Percentiles rank a stretch among this genome's conserved stretches.
phyloP scores from a whole-genome alignment of 2,113 vertebrate genomes.

The Aythya baeri region DNA sequence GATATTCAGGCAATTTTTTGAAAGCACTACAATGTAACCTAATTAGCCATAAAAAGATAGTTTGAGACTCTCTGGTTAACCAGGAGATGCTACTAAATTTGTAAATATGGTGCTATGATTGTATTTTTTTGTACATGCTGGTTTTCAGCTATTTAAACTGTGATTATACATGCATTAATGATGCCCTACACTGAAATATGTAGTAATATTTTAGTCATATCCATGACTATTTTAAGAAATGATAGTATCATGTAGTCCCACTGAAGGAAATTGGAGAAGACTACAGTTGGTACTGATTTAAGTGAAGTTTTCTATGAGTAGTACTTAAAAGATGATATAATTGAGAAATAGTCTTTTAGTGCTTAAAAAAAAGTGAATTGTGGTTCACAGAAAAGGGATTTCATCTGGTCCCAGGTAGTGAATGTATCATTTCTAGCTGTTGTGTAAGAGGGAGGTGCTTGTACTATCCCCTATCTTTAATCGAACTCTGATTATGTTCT shows the following conservation, averaged over 20 bases:
- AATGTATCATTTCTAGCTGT: slow-evolving; percentile 38
- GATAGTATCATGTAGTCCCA: neutral
- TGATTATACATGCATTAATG: slow-evolving; percentile 67
- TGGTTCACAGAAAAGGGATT: slow-evolving; percentile 40
- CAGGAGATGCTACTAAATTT: slow-evolving; percentile 74
- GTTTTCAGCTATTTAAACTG: slow-evolving; percentile 73
- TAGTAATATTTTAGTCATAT: slow-evolving; percentile 63
- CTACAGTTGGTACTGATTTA: neutral
- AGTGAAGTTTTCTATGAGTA: neutral
- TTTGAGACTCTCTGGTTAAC: slow-evolving; percentile 62
- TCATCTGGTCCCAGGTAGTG: slow-evolving; percentile 21
- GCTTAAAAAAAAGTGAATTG: neutral
- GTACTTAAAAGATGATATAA: neutral
- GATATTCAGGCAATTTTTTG: slow-evolving; percentile 79
- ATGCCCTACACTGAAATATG: slow-evolving; percentile 59
- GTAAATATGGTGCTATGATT: slow-evolving; percentile 81
- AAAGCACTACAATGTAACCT: slow-evolving; percentile 71
- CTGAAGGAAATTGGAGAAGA: neutral
- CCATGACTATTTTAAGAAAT: neutral
- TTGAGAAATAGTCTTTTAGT: neutral
- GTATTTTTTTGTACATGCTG: slow-evolving; percentile 72
- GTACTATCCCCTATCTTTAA: neutral
- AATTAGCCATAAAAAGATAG: slow-evolving; percentile 79
- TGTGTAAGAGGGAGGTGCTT: neutral
- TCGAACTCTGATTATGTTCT: neutral